Percentiles rank a stretch among this genome's conserved stretches.
Conservation (phyloP, 1,140 invertebrate species). For the Drosophila truncata region DNA sequence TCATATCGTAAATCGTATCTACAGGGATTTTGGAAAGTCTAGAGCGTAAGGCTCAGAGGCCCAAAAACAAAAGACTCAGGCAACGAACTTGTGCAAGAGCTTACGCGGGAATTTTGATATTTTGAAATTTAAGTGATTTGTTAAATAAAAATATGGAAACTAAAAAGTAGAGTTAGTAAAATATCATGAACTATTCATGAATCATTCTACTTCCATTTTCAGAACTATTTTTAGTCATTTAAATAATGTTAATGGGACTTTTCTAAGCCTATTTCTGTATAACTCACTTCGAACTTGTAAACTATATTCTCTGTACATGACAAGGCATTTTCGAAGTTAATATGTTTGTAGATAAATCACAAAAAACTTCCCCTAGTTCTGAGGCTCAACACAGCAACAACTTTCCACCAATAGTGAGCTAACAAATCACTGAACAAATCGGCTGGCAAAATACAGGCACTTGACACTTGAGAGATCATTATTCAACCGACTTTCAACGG, state of each 20-base stretch:
- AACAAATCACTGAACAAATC: constrained; percentile 34
- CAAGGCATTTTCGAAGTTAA: not conserved
- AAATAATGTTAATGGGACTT: not conserved
- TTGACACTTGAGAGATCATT: constrained; percentile 43
- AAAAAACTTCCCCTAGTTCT: not conserved
- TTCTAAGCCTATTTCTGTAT: too few relatives aligned
- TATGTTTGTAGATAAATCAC: not conserved
- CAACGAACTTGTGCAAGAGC: constrained; percentile 42
- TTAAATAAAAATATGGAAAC: not conserved
- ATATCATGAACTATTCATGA: too few relatives aligned
- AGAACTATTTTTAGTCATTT: not conserved
- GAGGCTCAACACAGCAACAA: not conserved
- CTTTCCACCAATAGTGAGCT: constrained; percentile 21
- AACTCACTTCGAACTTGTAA: not conserved
- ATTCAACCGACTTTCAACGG: constrained; percentile 69
- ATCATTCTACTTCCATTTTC: not conserved
- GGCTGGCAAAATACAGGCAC: constrained; percentile 28
- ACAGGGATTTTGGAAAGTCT: constrained; percentile 13
- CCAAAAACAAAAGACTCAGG: constrained; percentile 52
- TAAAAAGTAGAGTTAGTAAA: too few relatives aligned
- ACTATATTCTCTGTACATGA: not conserved
- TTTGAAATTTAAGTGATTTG: not conserved
- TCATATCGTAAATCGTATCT: constrained; percentile 30
- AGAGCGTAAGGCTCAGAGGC: not conserved
- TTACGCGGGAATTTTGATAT: not conserved